phyloP scores from a whole-genome alignment of 2,113 vertebrate species.

The Furnarius figulus region DNA sequence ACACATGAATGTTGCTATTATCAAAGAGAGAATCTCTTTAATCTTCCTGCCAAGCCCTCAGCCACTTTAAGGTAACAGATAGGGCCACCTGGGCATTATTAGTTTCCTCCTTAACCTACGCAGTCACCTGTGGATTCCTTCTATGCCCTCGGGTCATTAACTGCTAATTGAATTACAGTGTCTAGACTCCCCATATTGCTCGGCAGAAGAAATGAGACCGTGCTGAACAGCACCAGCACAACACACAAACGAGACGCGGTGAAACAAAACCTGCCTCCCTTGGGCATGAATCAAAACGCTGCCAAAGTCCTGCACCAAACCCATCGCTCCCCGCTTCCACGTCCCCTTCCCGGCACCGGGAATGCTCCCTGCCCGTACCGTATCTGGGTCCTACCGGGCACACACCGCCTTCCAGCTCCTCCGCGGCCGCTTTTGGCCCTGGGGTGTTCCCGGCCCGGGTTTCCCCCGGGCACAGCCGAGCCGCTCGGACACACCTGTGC shows the following conservation, averaged over 20 bases:
- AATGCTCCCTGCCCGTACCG: neutral
- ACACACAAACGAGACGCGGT: neutral
- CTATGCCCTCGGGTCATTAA: neutral
- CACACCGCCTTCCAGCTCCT: neutral
- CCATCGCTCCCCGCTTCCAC: neutral
- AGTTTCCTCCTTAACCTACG: neutral
- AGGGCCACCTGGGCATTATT: neutral
- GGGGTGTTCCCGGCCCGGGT: neutral
- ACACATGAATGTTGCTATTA: rapidly evolving
- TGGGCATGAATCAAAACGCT: neutral
- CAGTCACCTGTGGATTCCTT: neutral
- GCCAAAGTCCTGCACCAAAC: neutral
- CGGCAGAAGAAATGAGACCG: neutral
- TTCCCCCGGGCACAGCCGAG: neutral
- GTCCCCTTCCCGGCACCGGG: neutral
- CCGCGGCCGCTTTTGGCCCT: neutral
- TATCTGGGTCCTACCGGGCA: rapidly evolving
- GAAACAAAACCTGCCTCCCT: neutral
- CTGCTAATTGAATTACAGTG: neutral
- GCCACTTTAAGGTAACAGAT: neutral
- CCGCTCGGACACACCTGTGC: neutral
- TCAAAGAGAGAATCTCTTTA: neutral
- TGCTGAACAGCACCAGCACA: neutral
- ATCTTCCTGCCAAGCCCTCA: neutral
- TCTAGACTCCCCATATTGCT: neutral